Percentiles rank a stretch among this genome's conserved stretches.
These are phyloP conservation scores for Meda fulgida DNA, from an alignment of 2,797 vertebrate genomes.

Conservation along the genomic window DNA sequence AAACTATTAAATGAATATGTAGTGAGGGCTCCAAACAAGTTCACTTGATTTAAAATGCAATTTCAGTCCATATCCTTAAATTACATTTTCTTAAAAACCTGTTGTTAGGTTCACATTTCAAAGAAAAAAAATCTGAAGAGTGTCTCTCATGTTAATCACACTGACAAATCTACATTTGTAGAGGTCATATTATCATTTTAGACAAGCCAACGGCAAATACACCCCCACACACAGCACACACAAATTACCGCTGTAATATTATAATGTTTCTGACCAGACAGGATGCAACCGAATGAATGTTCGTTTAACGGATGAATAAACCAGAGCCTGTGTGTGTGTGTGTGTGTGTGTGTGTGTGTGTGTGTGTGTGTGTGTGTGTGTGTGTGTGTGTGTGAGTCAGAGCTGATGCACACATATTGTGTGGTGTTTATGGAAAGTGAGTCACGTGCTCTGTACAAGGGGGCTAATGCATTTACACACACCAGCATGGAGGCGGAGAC, in stretches of 20 bases:
- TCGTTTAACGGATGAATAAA: slow-evolving; percentile 25
- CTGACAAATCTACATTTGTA: background rate
- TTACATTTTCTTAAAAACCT: slow-evolving; percentile 11
- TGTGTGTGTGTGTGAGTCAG: slow-evolving; percentile 24
- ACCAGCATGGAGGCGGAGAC: slow-evolving; percentile 19
- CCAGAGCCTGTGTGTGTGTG: background rate
- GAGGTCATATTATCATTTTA: slow-evolving; percentile 25
- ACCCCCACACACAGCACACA: slow-evolving; percentile 11
- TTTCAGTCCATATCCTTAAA: slow-evolving; percentile 24
- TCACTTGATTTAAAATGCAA: slow-evolving; percentile 29
- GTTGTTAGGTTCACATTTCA: slow-evolving; percentile 17
- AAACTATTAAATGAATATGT: background rate
- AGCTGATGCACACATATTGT: slow-evolving; percentile 31
- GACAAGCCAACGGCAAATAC: slow-evolving; percentile 23
- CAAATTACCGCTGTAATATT: background rate
- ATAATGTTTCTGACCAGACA: slow-evolving; percentile 23
- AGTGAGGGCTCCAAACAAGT: background rate
- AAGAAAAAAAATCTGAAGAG: slow-evolving; percentile 7
- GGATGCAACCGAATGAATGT: slow-evolving; percentile 39
- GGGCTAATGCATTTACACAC: slow-evolving; percentile 29
- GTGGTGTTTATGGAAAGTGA: slow-evolving; percentile 11
- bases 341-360: slow-evolving; percentile 5
- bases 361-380: background rate
- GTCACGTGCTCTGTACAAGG: slow-evolving; percentile 18
- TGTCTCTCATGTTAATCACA: slow-evolving; percentile 19